A percentile compares a stretch with the other conserved stretches of the same genome.
Conservation (phyloP, 1,140 invertebrate species). For the Plutomurus gul region DNA sequence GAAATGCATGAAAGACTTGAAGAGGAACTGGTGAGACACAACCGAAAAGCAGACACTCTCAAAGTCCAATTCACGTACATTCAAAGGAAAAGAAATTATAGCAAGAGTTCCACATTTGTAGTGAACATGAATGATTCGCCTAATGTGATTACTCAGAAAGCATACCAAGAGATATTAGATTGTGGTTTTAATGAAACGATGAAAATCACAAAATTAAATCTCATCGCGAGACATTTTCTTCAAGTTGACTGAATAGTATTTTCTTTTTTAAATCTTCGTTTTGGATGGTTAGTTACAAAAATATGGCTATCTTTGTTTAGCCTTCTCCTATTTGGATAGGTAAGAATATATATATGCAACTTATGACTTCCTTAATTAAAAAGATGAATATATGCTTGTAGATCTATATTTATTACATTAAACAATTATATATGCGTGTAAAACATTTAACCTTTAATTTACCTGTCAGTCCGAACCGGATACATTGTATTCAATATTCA, state of each 20-base stretch:
- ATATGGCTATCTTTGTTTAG: no score
- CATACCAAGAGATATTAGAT: conserved; percentile 17
- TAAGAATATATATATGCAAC: no score
- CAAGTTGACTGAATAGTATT: conserved; percentile 1
- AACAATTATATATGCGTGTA: no score
- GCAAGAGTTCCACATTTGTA: background rate
- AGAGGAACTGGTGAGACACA: conserved; percentile 12
- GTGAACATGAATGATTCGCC: background rate
- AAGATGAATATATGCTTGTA: no score
- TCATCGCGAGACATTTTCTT: conserved; percentile 6
- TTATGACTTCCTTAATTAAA: no score
- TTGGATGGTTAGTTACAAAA: background rate
- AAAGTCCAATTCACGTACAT: background rate
- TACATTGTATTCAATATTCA: no score
- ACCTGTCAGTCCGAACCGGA: no score
- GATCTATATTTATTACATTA: no score
- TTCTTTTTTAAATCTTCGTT: background rate
- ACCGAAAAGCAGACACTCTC: background rate
- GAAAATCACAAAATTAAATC: conserved; percentile 16
- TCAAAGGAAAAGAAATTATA: conserved; percentile 9
- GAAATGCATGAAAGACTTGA: conserved; percentile 29
- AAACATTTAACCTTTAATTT: no score
- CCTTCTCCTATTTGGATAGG: no score
- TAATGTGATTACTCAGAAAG: background rate
- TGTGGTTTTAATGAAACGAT: conserved; percentile 17